Percentiles rank a stretch among this genome's conserved stretches.
These are phyloP conservation scores for Peucedramus taeniatus DNA, from an alignment of 2,113 vertebrate genomes.

Conservation along the genomic window DNA sequence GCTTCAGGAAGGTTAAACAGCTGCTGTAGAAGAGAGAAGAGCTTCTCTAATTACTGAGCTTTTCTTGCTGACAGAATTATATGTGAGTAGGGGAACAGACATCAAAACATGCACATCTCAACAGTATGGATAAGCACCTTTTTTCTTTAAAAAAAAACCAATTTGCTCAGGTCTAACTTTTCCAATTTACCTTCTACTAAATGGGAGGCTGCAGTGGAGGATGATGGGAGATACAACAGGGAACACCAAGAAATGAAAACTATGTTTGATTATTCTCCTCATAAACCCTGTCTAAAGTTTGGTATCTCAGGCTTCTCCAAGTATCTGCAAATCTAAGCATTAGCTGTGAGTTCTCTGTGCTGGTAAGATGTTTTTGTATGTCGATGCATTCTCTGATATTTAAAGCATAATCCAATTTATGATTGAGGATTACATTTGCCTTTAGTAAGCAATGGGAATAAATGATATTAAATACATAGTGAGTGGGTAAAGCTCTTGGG, in stretches of 20 bases:
- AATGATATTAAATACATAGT: not conserved
- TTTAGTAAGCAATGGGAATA: not conserved
- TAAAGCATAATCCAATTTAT: not conserved
- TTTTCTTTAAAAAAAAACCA: fast-evolving
- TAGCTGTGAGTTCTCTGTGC: not conserved
- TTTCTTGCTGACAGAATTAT: not conserved
- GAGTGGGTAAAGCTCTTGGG: not conserved
- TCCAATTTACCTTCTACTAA: not conserved
- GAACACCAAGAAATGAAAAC: not conserved
- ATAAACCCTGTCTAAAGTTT: not conserved
- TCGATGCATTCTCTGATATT: not conserved
- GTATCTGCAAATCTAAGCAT: not conserved
- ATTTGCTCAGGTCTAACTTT: not conserved
- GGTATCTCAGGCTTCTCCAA: not conserved
- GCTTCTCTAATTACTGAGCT: not conserved
- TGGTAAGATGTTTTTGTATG: not conserved
- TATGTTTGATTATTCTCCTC: not conserved
- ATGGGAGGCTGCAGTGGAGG: not conserved
- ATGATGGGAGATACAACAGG: not conserved
- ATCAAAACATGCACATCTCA: not conserved
- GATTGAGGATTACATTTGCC: not conserved
- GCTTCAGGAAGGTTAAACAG: slow-evolving; percentile 1
- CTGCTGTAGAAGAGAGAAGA: not conserved
- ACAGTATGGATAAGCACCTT: not conserved
- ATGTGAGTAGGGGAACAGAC: not conserved